These are phyloP conservation scores for Dermochelys coriacea DNA, from an alignment of 2,797 vertebrate species.

Conservation along the genomic window DNA sequence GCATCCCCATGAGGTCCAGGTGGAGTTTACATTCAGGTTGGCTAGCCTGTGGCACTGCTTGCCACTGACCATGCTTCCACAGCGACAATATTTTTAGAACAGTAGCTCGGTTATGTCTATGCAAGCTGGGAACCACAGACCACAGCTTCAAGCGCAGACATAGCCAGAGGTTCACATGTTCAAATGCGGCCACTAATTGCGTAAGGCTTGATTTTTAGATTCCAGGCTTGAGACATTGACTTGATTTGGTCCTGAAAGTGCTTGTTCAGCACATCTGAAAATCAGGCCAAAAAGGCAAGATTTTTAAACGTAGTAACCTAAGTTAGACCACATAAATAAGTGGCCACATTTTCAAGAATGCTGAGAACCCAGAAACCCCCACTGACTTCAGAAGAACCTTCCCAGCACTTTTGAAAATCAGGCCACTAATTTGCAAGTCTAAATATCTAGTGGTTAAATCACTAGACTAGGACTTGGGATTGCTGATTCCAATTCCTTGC, in stretches of 20 bases:
- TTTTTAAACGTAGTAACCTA: background rate
- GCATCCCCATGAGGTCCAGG: background rate
- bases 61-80: background rate
- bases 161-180: background rate
- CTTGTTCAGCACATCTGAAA: background rate
- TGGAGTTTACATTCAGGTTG: background rate
- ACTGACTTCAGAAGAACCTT: background rate
- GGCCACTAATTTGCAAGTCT: background rate
- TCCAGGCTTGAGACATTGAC: background rate
- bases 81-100: background rate
- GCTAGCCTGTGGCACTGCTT: background rate
- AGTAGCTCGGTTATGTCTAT: background rate
- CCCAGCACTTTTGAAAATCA: background rate
- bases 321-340: background rate
- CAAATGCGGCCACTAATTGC: slow-evolving; percentile 17
- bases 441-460: background rate
- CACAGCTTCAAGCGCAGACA: background rate
- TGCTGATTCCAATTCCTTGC: background rate
- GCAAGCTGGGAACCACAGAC: background rate
- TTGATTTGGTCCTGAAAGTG: background rate
- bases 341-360: background rate
- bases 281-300: background rate
- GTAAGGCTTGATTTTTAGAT: background rate
- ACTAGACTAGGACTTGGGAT: background rate
- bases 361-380: background rate